Conservation (phyloP, 2,797 vertebrate genomes). For the Anniella stebbinsi region DNA sequence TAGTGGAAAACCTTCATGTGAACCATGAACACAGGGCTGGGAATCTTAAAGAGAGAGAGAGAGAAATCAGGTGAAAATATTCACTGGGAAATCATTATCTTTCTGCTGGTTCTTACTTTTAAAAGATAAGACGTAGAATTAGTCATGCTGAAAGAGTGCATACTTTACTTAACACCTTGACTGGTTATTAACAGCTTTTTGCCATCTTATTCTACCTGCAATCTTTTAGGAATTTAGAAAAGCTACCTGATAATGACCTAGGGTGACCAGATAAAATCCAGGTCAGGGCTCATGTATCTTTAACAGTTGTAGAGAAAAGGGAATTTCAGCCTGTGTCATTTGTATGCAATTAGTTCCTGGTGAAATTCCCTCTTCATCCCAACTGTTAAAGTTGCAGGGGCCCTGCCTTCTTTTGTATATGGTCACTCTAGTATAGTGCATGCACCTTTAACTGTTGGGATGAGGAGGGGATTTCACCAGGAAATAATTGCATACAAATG, state of each 20-base stretch:
- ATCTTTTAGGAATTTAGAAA: constrained; percentile 1
- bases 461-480: no score
- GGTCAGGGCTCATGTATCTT: no score
- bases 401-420: no score
- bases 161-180: constrained; percentile 1
- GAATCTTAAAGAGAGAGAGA: neutral
- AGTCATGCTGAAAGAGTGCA: neutral
- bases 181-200: neutral
- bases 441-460: no score
- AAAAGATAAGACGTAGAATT: neutral
- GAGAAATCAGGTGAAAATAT: neutral
- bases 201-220: neutral
- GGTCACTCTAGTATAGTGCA: no score
- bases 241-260: neutral
- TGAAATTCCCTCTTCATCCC: no score
- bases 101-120: neutral
- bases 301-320: no score
- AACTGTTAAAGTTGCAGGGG: no score
- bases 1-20: neutral
- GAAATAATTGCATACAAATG: no score
- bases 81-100: neutral
- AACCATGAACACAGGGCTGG: neutral
- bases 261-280: no score
- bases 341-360: no score
- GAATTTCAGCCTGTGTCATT: no score